Percentiles rank a stretch among this genome's conserved stretches.
phyloP scores from a whole-genome alignment of 1,140 invertebrate species.

The Muscidifurax raptorellus region DNA sequence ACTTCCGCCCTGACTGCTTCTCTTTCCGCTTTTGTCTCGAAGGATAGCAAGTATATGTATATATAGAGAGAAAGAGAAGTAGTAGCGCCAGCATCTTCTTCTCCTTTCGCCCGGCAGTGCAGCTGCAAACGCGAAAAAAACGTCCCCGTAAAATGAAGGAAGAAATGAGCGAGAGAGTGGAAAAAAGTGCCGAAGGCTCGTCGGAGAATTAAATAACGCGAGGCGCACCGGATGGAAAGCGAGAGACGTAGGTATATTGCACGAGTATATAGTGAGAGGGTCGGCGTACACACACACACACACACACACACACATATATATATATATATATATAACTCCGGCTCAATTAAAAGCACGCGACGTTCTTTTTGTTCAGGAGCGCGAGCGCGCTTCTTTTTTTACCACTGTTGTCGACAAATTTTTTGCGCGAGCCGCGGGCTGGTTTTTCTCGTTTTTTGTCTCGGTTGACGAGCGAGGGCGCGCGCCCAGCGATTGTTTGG shows the following conservation, averaged over 20 bases:
- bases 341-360: slow-evolving; percentile 8
- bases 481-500: neutral
- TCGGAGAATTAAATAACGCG: slow-evolving; percentile 8
- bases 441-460: neutral
- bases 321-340: neutral
- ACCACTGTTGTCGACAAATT: neutral
- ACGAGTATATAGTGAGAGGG: neutral
- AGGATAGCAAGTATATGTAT: neutral
- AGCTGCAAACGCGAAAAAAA: neutral
- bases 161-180: neutral
- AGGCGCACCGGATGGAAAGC: neutral
- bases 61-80: neutral
- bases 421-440: neutral
- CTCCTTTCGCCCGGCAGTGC: too few species aligned
- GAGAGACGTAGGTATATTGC: neutral
- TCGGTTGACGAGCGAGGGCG: neutral
- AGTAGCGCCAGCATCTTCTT: neutral
- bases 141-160: neutral
- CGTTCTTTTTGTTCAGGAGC: neutral
- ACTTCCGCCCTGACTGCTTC: neutral
- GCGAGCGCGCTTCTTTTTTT: neutral
- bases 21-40: neutral
- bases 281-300: too few species aligned
- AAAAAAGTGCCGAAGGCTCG: slow-evolving; percentile 10
- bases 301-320: too few species aligned